phyloP scores from a whole-genome alignment of 2,797 vertebrate species.

The Triplophysa yarkandensis region DNA sequence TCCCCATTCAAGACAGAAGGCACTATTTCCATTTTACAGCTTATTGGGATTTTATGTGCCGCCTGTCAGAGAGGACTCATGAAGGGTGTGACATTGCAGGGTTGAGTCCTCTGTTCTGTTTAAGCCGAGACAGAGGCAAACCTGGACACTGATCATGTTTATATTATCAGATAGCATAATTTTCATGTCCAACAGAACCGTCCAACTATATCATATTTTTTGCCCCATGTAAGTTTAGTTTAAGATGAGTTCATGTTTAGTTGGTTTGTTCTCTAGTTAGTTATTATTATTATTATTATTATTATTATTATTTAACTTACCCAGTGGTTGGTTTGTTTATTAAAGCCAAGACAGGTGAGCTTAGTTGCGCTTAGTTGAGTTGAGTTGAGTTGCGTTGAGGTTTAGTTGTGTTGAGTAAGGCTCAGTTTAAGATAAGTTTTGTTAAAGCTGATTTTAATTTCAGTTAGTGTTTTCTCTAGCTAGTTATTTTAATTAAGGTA shows the following conservation, averaged over 20 bases:
- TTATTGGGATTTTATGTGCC: conserved; percentile 75
- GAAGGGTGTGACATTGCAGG: conserved; percentile 71
- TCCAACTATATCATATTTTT: not conserved
- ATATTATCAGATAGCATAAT: not conserved
- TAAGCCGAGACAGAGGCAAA: conserved; percentile 41
- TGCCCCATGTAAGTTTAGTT: too few species aligned
- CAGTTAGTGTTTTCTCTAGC: not conserved
- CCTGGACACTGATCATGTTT: not conserved
- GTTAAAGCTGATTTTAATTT: too few species aligned
- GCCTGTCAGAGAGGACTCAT: conserved; percentile 69
- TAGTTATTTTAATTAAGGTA: not conserved
- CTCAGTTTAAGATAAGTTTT: too few species aligned
- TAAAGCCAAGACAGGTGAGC: too few species aligned
- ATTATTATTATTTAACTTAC: too few species aligned
- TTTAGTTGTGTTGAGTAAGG: too few species aligned
- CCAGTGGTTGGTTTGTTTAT: too few species aligned
- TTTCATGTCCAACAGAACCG: not conserved
- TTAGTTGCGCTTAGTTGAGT: too few species aligned
- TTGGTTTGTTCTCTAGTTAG: too few species aligned
- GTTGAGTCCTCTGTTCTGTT: conserved; percentile 23
- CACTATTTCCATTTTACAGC: conserved; percentile 80
- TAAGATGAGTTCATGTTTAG: too few species aligned
- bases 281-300: too few species aligned
- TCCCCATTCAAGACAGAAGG: conserved; percentile 67
- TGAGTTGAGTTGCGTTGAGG: too few species aligned